These are phyloP conservation scores for Nasonovia ribisnigri DNA, from an alignment of 2,888 invertebrate genomes.

Conservation along the genomic window DNA sequence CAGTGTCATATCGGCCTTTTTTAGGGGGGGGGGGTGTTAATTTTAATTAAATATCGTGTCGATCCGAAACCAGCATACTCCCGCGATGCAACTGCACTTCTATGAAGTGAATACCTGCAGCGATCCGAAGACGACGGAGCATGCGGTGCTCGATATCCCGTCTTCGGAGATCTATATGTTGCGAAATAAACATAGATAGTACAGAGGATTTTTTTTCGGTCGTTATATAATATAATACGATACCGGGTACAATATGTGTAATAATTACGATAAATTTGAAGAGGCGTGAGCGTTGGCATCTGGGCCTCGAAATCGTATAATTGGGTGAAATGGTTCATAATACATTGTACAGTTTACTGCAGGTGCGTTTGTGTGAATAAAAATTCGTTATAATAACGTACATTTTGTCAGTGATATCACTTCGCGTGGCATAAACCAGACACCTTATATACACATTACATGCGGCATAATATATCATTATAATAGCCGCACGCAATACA, in stretches of 20 bases:
- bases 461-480: background rate
- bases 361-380: background rate
- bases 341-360: background rate
- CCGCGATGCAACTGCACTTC: background rate
- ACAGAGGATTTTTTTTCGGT: too few species aligned
- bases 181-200: too few species aligned
- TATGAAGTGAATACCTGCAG: too few species aligned
- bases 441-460: background rate
- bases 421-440: background rate
- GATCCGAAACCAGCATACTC: background rate
- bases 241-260: too few species aligned
- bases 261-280: too few species aligned
- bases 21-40: too few species aligned
- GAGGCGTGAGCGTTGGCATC: background rate
- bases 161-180: too few species aligned
- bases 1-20: background rate
- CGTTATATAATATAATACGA: too few species aligned
- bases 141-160: too few species aligned
- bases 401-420: background rate
- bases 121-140: too few species aligned
- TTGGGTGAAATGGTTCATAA: background rate
- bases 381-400: background rate
- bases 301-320: background rate
- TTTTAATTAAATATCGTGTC: background rate
- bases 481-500: background rate